These are phyloP conservation scores for Bubo bubo DNA, from an alignment of 2,113 vertebrate genomes.

Conservation along the genomic window DNA sequence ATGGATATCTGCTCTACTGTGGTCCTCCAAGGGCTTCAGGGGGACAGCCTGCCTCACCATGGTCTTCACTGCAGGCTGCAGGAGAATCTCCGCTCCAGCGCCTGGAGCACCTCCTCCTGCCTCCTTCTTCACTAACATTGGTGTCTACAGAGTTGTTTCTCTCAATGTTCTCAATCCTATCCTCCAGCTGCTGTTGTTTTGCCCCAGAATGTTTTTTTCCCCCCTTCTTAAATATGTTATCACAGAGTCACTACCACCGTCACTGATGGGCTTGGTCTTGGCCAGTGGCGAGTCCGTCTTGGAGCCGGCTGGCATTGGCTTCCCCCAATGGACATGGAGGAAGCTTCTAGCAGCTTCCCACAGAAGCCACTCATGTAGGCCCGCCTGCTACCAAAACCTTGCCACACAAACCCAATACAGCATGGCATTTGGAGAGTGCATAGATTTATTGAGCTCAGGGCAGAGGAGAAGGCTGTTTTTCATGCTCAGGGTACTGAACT, in stretches of 20 bases:
- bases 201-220: neutral
- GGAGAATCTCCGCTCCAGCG: accelerated
- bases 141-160: neutral
- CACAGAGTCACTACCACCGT: accelerated
- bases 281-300: accelerated
- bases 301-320: accelerated
- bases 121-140: neutral
- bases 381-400: neutral
- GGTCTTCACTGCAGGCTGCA: accelerated
- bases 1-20: accelerated
- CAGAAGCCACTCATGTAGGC: neutral
- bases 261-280: accelerated
- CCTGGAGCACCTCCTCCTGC: neutral
- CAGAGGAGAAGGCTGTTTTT: neutral
- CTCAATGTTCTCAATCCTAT: neutral
- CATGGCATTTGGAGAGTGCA: neutral
- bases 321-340: accelerated
- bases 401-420: neutral
- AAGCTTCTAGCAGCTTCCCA: neutral
- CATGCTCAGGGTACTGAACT: neutral
- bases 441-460: neutral
- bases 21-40: neutral
- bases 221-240: neutral
- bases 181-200: neutral
- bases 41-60: no score